Base-by-base conservation (phyloP, 2,888 invertebrate genomes). In the Platerodrilus igneus region DNA sequence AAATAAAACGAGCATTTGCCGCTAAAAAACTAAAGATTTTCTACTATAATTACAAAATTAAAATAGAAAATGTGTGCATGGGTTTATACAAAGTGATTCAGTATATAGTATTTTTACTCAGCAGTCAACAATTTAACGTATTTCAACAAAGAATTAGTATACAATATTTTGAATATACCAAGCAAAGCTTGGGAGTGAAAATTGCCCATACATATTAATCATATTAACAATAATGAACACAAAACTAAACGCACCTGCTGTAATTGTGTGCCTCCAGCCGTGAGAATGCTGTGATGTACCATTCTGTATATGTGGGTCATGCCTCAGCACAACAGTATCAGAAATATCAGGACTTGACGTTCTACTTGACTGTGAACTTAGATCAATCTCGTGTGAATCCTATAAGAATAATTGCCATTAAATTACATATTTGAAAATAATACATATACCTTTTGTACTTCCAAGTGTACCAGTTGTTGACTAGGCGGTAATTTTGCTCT, bases 401-500 rank as follows among this genome's bases (percentile, higher is more conserved):
- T 64, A 42, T 25, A 34, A 26, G 11, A 18, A 21, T 53, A 27
- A 22, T n/a, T 47, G 25, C 5, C 2, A 19, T 13, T 17, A 26
- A 26, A 10, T 19, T 17, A 19, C 10, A 4, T 18, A n/a, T 37
- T 21, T 2, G 4, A 77, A 78, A 14, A 13, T 17, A 31, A 31
- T 6, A 31, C n/a, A 11, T 13, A 8, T 51, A 67, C 68, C 60
- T 65, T 69, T 19, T 62, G 60, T 29, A 68, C 77, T 55, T 86
- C 83, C 65, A 91, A 91, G 52, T 89, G 87, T 34, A 90, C 74
- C 19, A 93, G 74, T 66, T 93, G 93, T 61, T 90, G 77, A 64
- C 83, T 86, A 8, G 95, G 95, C 8, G 92, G 90, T 47, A 95
- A 74, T 57, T 79, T 78, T 8, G 97, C 95, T 68, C 94, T 93